Base-by-base conservation (phyloP, 2,113 vertebrate species). In the Eonycteris spelaea region DNA sequence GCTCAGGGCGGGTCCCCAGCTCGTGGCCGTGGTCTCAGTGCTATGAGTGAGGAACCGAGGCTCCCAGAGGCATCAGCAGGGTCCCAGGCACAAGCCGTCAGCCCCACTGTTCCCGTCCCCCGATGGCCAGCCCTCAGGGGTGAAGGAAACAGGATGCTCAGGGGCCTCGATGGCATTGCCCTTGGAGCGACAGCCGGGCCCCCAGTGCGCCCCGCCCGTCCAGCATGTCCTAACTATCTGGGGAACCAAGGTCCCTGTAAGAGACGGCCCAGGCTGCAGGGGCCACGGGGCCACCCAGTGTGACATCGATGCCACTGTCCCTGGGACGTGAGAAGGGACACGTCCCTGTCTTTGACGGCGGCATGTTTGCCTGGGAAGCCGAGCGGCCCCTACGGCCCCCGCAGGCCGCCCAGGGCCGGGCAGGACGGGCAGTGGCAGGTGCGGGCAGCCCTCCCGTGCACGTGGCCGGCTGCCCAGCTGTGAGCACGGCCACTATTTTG, bases 401-500 rank as follows among this genome's bases (percentile, higher is more conserved):
- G 33, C 95, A 80, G 84, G 48, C 74, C 30, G 38, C 38, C 77
- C n/a, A 86, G 88, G 75, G 92, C 68, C 65, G 84, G 40, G 63
- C 28, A 13, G 70, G 98, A 98, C 80, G 43, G 97, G 83, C 98
- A 97, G 98, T 14, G 48, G 88, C 98, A 99, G 98, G 92, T 98
- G 98, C 8, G 0, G n/a, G 79, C 14, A 1, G 71, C n/a, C 13
- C 53, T 63, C 94, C 12, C 48, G 28, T 22, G 21, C 1, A 5
- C 22, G 3, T 74, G 96, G 94, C 93, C 18, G 53, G 78, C 85
- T 11, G 86, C 87, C 95, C 0, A 0, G 92, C 38, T 4, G 3
- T 68, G 90, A 96, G 65, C 55, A 0, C 16, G 55, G 61, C 12
- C 30, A 48, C 97, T 98, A 55, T 97, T 97, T 94, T 95, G 70